Base-by-base conservation (phyloP, 1,140 invertebrate genomes). In the Schlechtendalia chinensis region DNA sequence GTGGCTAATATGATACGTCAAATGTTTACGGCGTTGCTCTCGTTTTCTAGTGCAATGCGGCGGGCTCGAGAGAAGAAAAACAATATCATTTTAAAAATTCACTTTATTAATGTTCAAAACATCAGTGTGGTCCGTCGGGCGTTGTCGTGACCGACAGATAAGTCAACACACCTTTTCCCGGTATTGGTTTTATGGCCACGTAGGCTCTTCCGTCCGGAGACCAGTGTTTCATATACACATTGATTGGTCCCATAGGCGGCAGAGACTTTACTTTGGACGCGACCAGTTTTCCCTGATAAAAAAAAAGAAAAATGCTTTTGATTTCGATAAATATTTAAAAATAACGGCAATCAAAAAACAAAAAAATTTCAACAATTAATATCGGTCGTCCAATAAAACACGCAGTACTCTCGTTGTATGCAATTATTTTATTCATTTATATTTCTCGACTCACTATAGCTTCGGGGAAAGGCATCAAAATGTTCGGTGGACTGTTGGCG, bases 161-260 rank as follows among this genome's bases (percentile, higher is more conserved):
- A 82, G 87, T 88, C n/a, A 88, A 84, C 5, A 88, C 85, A 24
- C 87, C 87, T 65, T 86, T 85, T 17, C 85, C 86, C 10, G 86
- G 85, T 58, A 88, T 85, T 82, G 86, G 86, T 83, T 87, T 87
- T 16, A 85, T 85, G 8, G 86, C 84, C 8, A 88, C 84, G 80
- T 87, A 87, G 27, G 87, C 88, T 81, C 86, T 83, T 24, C 88
- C 88, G 82, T 88, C 87, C 19, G 87, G 85, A 6, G 87, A 87
- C 80, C 86, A 84, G 71, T 87, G 86, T 22, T 84, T 84, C 14
- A 88, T 81, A 53, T 86, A 85, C 1, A 88, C 87, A 45, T 84
- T 83, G 19, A 88, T 85, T 39, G 87, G 87, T 3, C 87, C 87
- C 75, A 85, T 83, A 80, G 84, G 84, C 0, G 87, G 86, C n/a